These are phyloP conservation scores for Dione juno DNA, from an alignment of 2,888 invertebrate genomes.

Conservation along the genomic window DNA sequence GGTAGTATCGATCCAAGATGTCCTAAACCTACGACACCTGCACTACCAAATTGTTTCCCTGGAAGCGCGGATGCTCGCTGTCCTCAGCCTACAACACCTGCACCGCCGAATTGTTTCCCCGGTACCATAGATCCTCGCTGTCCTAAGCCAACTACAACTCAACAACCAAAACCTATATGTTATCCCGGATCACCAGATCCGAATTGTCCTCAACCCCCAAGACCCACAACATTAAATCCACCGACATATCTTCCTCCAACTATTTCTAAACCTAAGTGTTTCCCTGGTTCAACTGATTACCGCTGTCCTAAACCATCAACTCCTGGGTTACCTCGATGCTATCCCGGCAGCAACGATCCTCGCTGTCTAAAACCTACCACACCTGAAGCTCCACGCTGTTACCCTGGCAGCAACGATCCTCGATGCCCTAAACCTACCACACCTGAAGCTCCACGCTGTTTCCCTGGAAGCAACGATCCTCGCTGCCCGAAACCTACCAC, in stretches of 20 bases:
- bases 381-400: constrained; percentile 51
- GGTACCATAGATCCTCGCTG: constrained; percentile 58
- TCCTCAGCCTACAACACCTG: constrained; percentile 50
- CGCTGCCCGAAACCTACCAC: constrained; percentile 51
- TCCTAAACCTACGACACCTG: too few relatives aligned
- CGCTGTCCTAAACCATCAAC: constrained; percentile 53
- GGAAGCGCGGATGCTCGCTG: constrained; percentile 53
- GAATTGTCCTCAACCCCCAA: constrained; percentile 49
- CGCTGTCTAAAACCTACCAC: constrained; percentile 53
- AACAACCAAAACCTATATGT: constrained; percentile 42
- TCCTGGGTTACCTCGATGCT: constrained; percentile 48
- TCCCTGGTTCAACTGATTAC: constrained; percentile 55
- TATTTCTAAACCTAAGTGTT: constrained; percentile 51
- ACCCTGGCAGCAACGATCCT: constrained; percentile 50
- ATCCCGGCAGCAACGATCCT: constrained; percentile 47
- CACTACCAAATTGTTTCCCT: too few relatives aligned
- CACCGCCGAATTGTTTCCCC: constrained; percentile 52
- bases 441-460: constrained; percentile 53
- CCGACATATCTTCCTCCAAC: constrained; percentile 53
- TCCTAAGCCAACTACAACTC: constrained; percentile 49
- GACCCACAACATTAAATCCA: constrained; percentile 49
- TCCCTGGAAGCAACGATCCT: constrained; percentile 56
- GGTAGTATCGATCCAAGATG: too few relatives aligned
- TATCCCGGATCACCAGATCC: background rate
- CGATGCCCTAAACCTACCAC: constrained; percentile 52